Evolutionary conservation across 2,888 invertebrate genomes (phyloP).

Genomic region (Sinopyrophorus schimmeli): DNA sequence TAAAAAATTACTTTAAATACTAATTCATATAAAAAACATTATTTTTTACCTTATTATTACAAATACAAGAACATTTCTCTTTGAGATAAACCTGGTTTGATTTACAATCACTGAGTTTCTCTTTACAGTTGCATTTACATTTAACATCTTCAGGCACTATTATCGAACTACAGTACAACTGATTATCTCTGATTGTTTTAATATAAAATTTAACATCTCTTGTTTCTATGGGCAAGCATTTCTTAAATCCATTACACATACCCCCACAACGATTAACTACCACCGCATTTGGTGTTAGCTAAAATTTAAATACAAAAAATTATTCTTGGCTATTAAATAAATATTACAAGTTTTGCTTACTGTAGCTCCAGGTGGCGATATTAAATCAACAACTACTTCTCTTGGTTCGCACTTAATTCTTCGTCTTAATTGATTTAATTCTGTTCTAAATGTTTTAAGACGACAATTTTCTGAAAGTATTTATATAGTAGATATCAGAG

Average conservation of each 20-base stretch:
- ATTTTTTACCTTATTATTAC: constrained; percentile 42
- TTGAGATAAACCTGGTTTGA: constrained; percentile 42
- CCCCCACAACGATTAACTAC: constrained; percentile 47
- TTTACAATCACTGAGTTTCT: constrained; percentile 39
- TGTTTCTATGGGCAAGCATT: constrained; percentile 40
- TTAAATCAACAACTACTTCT: constrained; percentile 44
- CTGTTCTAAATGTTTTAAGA: constrained; percentile 20
- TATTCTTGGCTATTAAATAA: not conserved
- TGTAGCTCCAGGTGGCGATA: constrained; percentile 35
- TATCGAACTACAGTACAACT: constrained; percentile 41
- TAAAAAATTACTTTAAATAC: constrained; percentile 5
- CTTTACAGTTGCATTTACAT: constrained; percentile 45
- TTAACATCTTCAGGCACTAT: constrained; percentile 43
- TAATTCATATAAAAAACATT: not conserved
- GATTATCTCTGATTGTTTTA: constrained; percentile 32
- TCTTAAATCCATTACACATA: constrained; percentile 42
- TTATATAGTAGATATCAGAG: not conserved
- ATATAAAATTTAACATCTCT: constrained; percentile 39
- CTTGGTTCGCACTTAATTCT: constrained; percentile 45
- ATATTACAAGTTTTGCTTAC: constrained; percentile 32
- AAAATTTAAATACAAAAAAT: not conserved
- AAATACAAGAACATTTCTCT: constrained; percentile 45
- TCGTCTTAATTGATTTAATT: constrained; percentile 30
- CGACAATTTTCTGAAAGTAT: constrained; percentile 28
- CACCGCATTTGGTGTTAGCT: constrained; percentile 47